These are phyloP conservation scores for Chionomys nivalis DNA, from an alignment of 2,113 vertebrate species.

Conservation along the genomic window DNA sequence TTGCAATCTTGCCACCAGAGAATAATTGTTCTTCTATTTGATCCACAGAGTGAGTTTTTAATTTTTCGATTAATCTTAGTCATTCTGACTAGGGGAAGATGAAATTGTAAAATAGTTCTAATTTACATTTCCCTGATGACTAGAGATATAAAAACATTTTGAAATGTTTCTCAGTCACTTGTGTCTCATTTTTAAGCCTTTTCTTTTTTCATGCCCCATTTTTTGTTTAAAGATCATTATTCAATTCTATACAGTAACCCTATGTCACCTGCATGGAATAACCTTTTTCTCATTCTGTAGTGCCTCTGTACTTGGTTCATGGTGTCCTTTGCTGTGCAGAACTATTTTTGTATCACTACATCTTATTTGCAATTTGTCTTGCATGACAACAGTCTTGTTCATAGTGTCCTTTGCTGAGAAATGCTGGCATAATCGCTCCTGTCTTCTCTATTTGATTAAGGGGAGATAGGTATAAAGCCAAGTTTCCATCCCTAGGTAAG, in stretches of 20 bases:
- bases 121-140: not conserved
- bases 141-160: not conserved
- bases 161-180: not conserved
- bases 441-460: not conserved
- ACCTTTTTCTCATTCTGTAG: not conserved
- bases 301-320: not conserved
- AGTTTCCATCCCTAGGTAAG: not conserved
- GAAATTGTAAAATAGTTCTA: not conserved
- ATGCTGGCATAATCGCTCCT: not conserved
- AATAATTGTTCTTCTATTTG: not conserved
- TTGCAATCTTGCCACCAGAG: not conserved
- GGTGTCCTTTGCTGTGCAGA: not conserved
- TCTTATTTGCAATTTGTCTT: not conserved
- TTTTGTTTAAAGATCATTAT: not conserved
- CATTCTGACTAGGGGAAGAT: not conserved
- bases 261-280: not conserved
- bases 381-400: not conserved
- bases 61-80: not conserved
- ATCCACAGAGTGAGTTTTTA: not conserved
- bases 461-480: not conserved
- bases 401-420: too few relatives aligned
- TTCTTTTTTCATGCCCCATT: rapidly evolving
- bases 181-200: not conserved
- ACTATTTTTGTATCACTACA: not conserved
- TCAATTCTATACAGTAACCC: not conserved